phyloP scores from a whole-genome alignment of 2,797 vertebrate genomes.

The Diplodus sargus region DNA sequence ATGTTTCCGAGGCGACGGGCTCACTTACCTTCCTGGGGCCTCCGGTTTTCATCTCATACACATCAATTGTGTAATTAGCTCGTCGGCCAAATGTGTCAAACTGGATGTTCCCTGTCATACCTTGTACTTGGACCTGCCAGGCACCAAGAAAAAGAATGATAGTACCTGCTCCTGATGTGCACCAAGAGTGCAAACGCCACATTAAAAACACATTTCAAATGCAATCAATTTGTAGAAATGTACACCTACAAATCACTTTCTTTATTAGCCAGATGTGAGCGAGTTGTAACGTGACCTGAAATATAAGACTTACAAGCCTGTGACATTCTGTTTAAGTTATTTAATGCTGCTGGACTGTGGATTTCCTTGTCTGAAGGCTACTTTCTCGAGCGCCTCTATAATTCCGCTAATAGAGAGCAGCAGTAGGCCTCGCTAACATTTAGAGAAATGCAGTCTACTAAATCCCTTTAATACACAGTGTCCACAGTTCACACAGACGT shows the following conservation, averaged over 20 bases:
- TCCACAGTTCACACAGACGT: background rate
- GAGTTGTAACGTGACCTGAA: too few relatives aligned
- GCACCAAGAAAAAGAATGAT: slow-evolving; percentile 48
- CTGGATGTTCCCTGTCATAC: slow-evolving; percentile 99
- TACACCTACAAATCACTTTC: too few relatives aligned
- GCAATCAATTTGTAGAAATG: too few relatives aligned
- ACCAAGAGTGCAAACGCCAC: slow-evolving; percentile 5
- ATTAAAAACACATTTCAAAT: background rate
- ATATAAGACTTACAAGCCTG: too few relatives aligned
- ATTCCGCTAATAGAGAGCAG: too few relatives aligned
- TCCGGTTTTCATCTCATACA: slow-evolving; percentile 94
- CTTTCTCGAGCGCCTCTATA: too few relatives aligned
- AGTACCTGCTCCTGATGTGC: slow-evolving; percentile 21
- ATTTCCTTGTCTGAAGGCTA: too few relatives aligned
- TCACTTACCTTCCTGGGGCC: slow-evolving; percentile 92
- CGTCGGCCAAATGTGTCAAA: slow-evolving; percentile 97
- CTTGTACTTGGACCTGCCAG: slow-evolving; percentile 94
- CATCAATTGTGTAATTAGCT: slow-evolving; percentile 97
- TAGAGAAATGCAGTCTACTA: too few relatives aligned
- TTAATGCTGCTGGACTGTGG: too few relatives aligned
- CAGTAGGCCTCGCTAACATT: too few relatives aligned
- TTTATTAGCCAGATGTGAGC: too few relatives aligned
- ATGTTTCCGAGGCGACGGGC: slow-evolving; percentile 18
- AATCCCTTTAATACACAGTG: background rate
- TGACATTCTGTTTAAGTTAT: too few relatives aligned